phyloP scores from a whole-genome alignment of 2,888 invertebrate genomes.

The Amaurobius ferox region DNA sequence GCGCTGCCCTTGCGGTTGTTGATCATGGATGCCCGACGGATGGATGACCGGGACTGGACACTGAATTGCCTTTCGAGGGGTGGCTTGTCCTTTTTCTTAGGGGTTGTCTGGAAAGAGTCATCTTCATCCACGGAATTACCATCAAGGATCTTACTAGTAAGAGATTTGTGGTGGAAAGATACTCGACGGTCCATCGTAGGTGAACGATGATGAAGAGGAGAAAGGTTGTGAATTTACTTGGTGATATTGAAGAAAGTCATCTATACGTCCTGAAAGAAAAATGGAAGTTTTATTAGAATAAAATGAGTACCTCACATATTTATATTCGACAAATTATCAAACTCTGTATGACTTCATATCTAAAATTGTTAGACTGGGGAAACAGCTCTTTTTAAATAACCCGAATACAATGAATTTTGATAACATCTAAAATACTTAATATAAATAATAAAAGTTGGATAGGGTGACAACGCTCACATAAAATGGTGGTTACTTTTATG shows the following conservation, averaged over 20 bases:
- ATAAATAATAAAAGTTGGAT: no score
- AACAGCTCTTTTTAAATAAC: no score
- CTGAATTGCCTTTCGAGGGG: conserved; percentile 29
- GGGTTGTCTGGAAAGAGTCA: background rate
- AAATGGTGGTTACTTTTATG: no score
- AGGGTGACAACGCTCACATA: no score
- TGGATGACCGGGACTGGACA: conserved; percentile 48
- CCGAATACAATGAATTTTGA: no score
- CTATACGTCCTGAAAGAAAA: background rate
- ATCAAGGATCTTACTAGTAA: conserved; percentile 48
- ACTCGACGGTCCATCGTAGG: conserved; percentile 46
- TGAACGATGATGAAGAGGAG: background rate
- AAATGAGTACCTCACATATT: no score
- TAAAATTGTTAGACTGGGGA: no score
- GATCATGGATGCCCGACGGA: conserved; percentile 37
- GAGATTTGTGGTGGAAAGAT: conserved; percentile 63
- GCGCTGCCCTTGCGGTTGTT: conserved; percentile 59
- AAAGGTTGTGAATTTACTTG: background rate
- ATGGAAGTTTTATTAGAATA: no score
- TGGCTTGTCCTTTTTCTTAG: conserved; percentile 3
- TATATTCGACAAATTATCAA: no score
- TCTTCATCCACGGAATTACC: conserved; percentile 18
- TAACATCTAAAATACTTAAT: no score
- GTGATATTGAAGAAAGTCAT: background rate
- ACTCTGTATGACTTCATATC: no score